Evolutionary conservation across 1,140 invertebrate genomes (phyloP), one percentile per base, ranked within the genome.

Genomic region (Babylonia areolata): DNA sequence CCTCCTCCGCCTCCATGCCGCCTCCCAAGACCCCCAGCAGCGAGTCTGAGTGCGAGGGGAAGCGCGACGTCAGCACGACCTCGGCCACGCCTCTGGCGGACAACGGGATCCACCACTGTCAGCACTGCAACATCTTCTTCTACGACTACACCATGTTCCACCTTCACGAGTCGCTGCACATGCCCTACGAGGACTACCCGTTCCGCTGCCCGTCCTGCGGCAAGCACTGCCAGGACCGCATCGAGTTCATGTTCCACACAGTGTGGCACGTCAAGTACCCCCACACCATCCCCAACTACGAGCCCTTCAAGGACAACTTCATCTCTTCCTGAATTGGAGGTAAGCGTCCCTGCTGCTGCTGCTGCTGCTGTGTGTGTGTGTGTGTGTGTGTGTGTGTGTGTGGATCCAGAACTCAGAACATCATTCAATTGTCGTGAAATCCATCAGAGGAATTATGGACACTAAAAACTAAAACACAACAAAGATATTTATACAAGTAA

Each of bases 201-300:
- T 93, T 92, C 87, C 86, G 91, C 11, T 93, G 92, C 87, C 92
- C 92, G 31, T 92, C 91, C 9, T 93, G 92, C 87, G 85, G 91
- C 79, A 92, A 92, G 85, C 88, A 90, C 79, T 93, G 92, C 83
- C 92, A 93, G 89, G 92, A 93, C 85, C 90, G 91, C 37, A 92
- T 93, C 78, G 92, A 93, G 89, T 93, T 93, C 85, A 93, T 92
- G 91, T 93, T 93, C 83, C 92, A 93, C 86, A 91, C 92, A 17
- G 92, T 93, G 17, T 93, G 92, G 92, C 92, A 93, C 64, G 92
- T 93, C 40, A 92, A 92, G 84, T 93, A 93, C 85, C 92, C 92
- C 3, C 90, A 93, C 90, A 93, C 92, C 39, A 92, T 92, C 85
- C 92, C 92, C 33, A 92, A 92, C 87, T 93, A 93, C 85, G 90